phyloP scores from a whole-genome alignment of 2,797 vertebrate species.

The Distichodus sexfasciatus region DNA sequence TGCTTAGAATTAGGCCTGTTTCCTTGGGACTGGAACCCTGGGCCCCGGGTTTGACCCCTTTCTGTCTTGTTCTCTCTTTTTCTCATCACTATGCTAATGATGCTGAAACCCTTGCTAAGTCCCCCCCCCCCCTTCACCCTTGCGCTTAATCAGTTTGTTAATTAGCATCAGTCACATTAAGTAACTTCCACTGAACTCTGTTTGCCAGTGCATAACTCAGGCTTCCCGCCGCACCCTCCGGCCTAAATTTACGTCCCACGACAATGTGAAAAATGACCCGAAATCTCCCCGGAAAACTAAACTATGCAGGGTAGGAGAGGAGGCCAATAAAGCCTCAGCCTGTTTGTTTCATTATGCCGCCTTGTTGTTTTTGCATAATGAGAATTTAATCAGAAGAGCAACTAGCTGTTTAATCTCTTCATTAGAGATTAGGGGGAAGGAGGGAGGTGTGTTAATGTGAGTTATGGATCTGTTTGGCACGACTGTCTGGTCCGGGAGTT shows the following conservation, averaged over 20 bases:
- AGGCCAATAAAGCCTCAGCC: background rate
- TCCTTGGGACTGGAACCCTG: too few relatives aligned
- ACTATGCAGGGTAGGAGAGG: background rate
- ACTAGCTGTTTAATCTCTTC: background rate
- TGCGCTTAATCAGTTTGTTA: slow-evolving; percentile 7
- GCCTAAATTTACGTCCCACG: background rate
- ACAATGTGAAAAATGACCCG: background rate
- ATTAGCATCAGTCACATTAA: background rate
- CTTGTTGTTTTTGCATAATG: slow-evolving; percentile 7
- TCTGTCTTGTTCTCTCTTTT: too few relatives aligned
- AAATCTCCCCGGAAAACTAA: too few relatives aligned
- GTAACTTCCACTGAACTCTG: background rate
- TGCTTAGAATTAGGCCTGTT: too few relatives aligned
- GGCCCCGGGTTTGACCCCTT: too few relatives aligned
- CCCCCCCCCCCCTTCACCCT: background rate
- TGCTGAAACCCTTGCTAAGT: too few relatives aligned
- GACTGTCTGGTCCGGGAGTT: background rate
- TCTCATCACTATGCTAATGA: too few relatives aligned
- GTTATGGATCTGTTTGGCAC: background rate
- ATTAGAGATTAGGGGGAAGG: background rate
- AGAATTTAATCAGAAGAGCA: slow-evolving; percentile 18
- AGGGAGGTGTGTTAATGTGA: background rate
- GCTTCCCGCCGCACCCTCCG: background rate
- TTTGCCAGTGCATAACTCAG: background rate
- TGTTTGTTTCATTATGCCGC: background rate